phyloP scores from a whole-genome alignment of 2,888 invertebrate species.

The Isotomurus palustris region DNA sequence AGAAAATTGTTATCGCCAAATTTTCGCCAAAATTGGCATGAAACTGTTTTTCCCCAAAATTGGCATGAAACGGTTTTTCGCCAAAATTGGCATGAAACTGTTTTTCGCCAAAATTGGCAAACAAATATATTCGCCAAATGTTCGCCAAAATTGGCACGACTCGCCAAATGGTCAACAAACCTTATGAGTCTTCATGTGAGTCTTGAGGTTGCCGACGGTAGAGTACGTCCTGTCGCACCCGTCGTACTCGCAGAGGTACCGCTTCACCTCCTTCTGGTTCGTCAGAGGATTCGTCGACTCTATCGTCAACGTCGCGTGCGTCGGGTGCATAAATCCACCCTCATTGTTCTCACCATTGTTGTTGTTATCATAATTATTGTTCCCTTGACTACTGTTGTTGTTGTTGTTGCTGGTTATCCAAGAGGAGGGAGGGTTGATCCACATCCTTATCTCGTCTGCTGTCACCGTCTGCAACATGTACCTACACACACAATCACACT shows the following conservation, averaged over 20 bases:
- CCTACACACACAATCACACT: conserved; percentile 10
- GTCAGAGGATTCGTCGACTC: neutral
- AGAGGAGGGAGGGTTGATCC: conserved; percentile 32
- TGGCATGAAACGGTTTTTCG: no score
- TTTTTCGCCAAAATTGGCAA: no score
- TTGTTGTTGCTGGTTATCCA: no score
- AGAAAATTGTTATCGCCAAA: no score
- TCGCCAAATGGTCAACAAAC: no score
- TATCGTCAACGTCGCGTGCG: conserved; percentile 2
- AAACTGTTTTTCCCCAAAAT: no score
- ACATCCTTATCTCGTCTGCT: conserved; percentile 35
- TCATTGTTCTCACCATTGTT: neutral
- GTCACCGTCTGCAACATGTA: conserved; percentile 33
- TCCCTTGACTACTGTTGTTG: no score
- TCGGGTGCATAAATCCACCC: neutral
- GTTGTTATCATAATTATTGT: no score
- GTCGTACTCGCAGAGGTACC: conserved; percentile 1
- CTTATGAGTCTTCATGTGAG: conserved; percentile 93
- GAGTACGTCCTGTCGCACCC: conserved; percentile 52
- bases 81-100: no score
- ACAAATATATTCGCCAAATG: no score
- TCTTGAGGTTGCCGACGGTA: conserved; percentile 87
- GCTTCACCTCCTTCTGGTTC: neutral
- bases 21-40: no score
- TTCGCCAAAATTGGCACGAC: no score